Evolutionary conservation across 2,888 invertebrate species (phyloP).

Genomic region (Heliconius erato): DNA sequence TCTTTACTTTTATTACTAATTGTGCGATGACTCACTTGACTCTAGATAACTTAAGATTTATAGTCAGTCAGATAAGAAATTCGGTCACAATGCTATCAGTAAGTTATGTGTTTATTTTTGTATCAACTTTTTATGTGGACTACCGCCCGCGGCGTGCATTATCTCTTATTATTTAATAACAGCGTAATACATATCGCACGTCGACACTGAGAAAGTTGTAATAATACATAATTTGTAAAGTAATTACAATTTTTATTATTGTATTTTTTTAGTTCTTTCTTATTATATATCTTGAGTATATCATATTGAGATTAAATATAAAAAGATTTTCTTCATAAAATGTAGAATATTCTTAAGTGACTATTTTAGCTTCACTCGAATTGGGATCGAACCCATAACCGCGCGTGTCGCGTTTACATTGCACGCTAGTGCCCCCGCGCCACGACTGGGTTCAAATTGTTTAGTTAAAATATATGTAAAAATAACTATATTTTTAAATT

Average conservation of each 20-base stretch:
- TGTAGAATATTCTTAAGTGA: too few species aligned
- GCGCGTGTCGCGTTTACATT: too few species aligned
- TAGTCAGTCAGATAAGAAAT: slow-evolving; percentile 68
- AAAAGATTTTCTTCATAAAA: too few species aligned
- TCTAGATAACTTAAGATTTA: slow-evolving; percentile 73
- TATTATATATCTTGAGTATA: too few species aligned
- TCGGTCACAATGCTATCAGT: slow-evolving; percentile 68
- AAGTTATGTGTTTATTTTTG: slow-evolving; percentile 59
- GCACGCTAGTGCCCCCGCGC: too few species aligned
- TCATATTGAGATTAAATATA: too few species aligned
- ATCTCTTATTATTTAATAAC: slow-evolving; percentile 23
- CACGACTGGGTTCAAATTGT: too few species aligned
- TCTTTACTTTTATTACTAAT: slow-evolving; percentile 43
- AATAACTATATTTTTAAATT: too few species aligned
- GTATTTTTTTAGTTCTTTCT: background rate
- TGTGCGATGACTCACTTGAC: slow-evolving; percentile 42
- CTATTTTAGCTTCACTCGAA: too few species aligned
- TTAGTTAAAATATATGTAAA: too few species aligned
- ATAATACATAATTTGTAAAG: background rate
- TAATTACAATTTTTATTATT: background rate
- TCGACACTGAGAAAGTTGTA: background rate
- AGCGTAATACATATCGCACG: background rate
- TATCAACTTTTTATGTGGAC: slow-evolving; percentile 26
- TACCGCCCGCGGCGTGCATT: slow-evolving; percentile 27
- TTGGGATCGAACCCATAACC: too few species aligned